Evolutionary conservation across 2,888 invertebrate genomes (phyloP), one percentile per base, ranked within the genome.

Genomic region (Parasteatoda lunata): DNA sequence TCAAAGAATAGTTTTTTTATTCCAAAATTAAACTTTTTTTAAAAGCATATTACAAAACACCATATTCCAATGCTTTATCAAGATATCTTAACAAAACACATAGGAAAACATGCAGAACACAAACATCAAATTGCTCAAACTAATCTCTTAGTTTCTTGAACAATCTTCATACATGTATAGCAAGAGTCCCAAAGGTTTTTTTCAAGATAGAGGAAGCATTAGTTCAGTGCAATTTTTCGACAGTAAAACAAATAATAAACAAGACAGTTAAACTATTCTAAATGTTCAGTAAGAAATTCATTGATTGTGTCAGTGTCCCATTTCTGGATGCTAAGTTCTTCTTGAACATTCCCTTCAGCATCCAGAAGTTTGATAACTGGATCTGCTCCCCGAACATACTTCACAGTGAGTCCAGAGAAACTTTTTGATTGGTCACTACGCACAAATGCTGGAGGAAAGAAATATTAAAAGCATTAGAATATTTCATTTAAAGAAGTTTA

Each of bases 291-390:
- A 90, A 99, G 94, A 93, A 98, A 99, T 92, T 98, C 98, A 91
- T 97, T 97, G 4, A 99, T 96, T 0, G 98, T 96, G 92, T 99
- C 98, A 0, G 99, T 99, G 92, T 98, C 97, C 99, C 99, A 99
- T 91, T 98, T 98, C 90, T 98, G 97, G 91, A 99, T 98, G 77
- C 98, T 98, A 51, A 99, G 94, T 76, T 89, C 89, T 90, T 98
- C 97, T 91, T 95, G 95, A 0, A 97, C 94, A 91, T 96, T 95
- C 54, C 96, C 96, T 90, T 95, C 95, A 88, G 95, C 95, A 91
- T 98, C 97, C 90, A 97, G 94, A 76, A 99, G 93, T 91, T 97
- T 97, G 71, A 99, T 97, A 89, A 97, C 95, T 0, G 99, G 99
- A 93, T 98, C 97, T 81, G 98, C 93, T 5, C 98, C 99, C 88